A percentile compares a stretch with the other conserved stretches of the same genome.
These are phyloP conservation scores for Acanthurus tractus DNA, from an alignment of 2,797 vertebrate species.

Conservation along the genomic window DNA sequence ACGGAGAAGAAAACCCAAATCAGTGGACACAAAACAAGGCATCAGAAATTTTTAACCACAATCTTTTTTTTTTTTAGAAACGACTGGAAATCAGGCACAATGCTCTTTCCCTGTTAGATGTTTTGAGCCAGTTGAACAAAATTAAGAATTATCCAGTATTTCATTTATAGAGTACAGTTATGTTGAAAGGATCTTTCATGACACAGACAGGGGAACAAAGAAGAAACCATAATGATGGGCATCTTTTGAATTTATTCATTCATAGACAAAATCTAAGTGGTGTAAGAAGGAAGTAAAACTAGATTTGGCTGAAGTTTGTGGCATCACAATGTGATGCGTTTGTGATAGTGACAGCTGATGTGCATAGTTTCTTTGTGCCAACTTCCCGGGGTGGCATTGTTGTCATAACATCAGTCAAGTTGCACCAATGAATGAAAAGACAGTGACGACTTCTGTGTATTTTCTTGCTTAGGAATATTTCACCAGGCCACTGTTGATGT, in stretches of 20 bases:
- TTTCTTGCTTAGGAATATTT: slow-evolving; percentile 5
- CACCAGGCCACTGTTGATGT: neutral
- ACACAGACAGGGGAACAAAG: neutral
- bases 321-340: neutral
- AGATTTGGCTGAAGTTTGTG: neutral
- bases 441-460: neutral
- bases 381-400: neutral
- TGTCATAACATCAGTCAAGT: slow-evolving; percentile 3
- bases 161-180: neutral
- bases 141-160: neutral
- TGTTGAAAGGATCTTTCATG: neutral
- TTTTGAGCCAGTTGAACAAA: neutral
- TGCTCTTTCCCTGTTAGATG: slow-evolving; percentile 3
- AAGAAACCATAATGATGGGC: too few relatives aligned
- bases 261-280: too few relatives aligned
- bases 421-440: neutral
- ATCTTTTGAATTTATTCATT: too few relatives aligned
- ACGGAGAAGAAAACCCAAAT: neutral
- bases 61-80: neutral
- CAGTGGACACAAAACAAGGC: neutral
- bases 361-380: neutral
- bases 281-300: neutral
- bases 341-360: neutral
- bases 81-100: neutral
- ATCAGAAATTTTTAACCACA: neutral